Evolutionary conservation across 2,797 vertebrate species (phyloP), one percentile per base, ranked within the genome.

Genomic region (Valencia hispanica): DNA sequence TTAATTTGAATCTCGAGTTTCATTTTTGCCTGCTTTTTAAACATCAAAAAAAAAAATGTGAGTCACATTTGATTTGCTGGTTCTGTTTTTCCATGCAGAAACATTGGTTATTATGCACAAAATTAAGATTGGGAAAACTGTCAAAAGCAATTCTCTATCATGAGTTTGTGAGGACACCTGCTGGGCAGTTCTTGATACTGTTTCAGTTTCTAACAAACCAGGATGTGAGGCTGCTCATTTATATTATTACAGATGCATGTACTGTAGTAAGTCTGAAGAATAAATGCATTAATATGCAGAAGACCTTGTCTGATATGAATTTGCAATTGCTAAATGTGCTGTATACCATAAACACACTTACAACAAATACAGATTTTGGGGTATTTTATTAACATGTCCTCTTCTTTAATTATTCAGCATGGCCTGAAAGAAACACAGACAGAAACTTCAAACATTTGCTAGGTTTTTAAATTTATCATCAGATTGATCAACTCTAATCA

Each of bases 381-480:
- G 4, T 27, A 1, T 70, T 72, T 89, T 91, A 91, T 92, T 93
- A 57, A 72, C 2, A 61, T 20, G 1, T 70, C 15, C 6, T 79
- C 47, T 5, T 75, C 68, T 81, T 94, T 86, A 96, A 92, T 95
- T 95, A 84, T 86, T 92, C 90, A 94, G 89, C 94, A 96, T 95
- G 48, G 82, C 91, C 95, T 96, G 89, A 57, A 88, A 91, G n/a
- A 85, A 11, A 71, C 4, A 83, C 81, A 78, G 3, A 73, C 3
- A 59, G 14, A 48, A 12, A 47, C 9, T 59, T n/a, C 6, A 39
- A 34, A 57, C 18, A 68, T 3, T 0, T 10, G 17, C 32, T 34
- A 18, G 14, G 6, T 17, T 5, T 25, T 39, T 65, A 22, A 22
- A 39, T 65, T 25, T 41, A 66, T 66, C 11, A 15, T 20, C 18